Base-by-base conservation (phyloP, 2,797 vertebrate genomes). In the Gephyroberyx darwinii region DNA sequence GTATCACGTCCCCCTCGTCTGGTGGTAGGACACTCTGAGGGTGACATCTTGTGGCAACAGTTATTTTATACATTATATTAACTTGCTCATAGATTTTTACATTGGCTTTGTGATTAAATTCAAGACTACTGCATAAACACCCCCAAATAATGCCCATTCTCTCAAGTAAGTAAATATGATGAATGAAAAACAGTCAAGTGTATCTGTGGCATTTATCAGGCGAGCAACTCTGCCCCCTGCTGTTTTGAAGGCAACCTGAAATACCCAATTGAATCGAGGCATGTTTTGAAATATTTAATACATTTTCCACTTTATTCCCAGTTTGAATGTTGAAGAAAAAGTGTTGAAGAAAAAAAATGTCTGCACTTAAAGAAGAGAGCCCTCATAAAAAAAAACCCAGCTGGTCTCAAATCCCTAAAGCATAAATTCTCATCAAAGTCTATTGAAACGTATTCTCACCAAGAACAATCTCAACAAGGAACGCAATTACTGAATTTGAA, bases 211-310 rank as follows among this genome's bases (percentile, higher is more conserved):
- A 2, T 31, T 52, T 16, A 75, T 57, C 2, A 8, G 37, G 26
- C 52, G 77, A 71, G 50, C 12, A 85, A 86, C 70, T 61, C 76
- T 81, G 85, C 82, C 80, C 56, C 83, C 84, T 88, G 85, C 78
- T 85, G 85, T 65, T 48, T 43, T 41, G 8, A 41, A 52, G n/a
- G 14, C 8, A 30, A 48, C 10, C 20, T 19, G 53, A 19, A 30
- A 55, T 31, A 30, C 4, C 19, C 6, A 22, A 22, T 26, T 8
- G 10, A 9, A 9, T 43, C 1, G 19, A 48, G 1, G 8, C 39
- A 43, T 14, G 2, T 13, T 13, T 13, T 12, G 10, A 13, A 13
- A 43, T 43, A 43, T 14, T 43, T 43, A 14, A 43, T 43, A 5
- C 41, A 43, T 43, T 43, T 43, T 14, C 41, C 4, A 12, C 41